These are phyloP conservation scores for Rhagonycha fulva DNA, from an alignment of 2,888 invertebrate genomes.

Conservation along the genomic window DNA sequence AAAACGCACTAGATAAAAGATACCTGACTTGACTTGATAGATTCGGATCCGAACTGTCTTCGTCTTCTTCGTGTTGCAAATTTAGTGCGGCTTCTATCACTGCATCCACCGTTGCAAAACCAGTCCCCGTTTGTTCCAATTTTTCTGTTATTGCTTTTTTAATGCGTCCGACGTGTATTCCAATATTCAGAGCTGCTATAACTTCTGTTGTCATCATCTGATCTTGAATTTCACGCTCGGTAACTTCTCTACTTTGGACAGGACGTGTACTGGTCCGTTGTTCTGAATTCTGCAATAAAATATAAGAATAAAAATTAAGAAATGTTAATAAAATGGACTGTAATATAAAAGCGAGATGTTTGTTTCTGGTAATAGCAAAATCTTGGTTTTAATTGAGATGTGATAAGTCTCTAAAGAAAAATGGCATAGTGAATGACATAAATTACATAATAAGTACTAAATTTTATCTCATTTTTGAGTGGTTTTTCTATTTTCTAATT, in stretches of 20 bases:
- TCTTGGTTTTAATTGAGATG: no score
- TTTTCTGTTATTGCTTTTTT: constrained; percentile 62
- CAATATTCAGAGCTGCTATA: constrained; percentile 63
- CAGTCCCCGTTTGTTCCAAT: constrained; percentile 62
- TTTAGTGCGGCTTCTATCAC: constrained; percentile 75
- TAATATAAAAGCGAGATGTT: no score
- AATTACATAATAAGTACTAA: no score
- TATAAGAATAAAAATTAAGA: background rate
- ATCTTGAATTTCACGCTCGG: constrained; percentile 51
- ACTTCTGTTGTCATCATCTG: constrained; percentile 56
- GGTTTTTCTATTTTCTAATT: no score
- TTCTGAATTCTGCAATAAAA: constrained; percentile 20
- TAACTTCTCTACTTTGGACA: constrained; percentile 40
- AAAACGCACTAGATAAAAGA: constrained; percentile 32
- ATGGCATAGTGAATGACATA: no score
- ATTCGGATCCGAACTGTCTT: constrained; percentile 54
- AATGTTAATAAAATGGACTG: no score
- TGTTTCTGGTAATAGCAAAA: no score
- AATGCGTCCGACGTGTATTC: constrained; percentile 63
- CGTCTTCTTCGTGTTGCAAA: constrained; percentile 67
- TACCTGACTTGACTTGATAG: constrained; percentile 34
- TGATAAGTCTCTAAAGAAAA: no score
- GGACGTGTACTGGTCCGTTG: constrained; percentile 27
- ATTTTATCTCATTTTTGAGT: no score
- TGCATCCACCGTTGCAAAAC: constrained; percentile 70